These are phyloP conservation scores for Petrocephalus sullivani DNA, from an alignment of 2,797 vertebrate species.

Conservation along the genomic window DNA sequence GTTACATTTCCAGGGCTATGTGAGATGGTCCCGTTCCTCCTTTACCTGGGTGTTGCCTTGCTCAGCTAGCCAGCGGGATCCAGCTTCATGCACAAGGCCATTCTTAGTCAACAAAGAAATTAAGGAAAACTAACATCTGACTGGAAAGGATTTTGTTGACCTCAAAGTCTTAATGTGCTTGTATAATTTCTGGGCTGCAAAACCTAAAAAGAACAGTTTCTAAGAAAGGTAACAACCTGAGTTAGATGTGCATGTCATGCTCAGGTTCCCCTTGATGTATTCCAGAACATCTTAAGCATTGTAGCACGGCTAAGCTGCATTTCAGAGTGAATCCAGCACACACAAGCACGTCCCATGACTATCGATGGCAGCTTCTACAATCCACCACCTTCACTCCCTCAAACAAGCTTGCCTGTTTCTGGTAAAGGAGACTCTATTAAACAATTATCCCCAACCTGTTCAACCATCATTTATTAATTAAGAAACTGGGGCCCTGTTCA, in stretches of 20 bases:
- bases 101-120: neutral
- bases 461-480: no score
- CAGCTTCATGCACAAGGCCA: neutral
- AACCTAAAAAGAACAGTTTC: neutral
- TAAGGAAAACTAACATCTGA: neutral
- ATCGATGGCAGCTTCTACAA: no score
- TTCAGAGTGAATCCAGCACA: no score
- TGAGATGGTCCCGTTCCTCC: neutral
- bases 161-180: neutral
- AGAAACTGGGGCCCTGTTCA: no score
- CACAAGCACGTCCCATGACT: no score
- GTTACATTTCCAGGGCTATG: neutral
- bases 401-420: no score
- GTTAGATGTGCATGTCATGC: neutral
- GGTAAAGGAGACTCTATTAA: no score
- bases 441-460: no score
- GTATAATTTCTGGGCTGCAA: neutral
- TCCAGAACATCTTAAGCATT: no score
- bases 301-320: no score
- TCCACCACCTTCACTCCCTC: no score
- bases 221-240: neutral
- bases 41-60: neutral
- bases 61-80: neutral
- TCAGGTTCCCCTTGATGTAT: no score
- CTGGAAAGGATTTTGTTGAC: neutral